Conservation (phyloP, 2,113 vertebrate genomes). For the Narcine bancroftii region DNA sequence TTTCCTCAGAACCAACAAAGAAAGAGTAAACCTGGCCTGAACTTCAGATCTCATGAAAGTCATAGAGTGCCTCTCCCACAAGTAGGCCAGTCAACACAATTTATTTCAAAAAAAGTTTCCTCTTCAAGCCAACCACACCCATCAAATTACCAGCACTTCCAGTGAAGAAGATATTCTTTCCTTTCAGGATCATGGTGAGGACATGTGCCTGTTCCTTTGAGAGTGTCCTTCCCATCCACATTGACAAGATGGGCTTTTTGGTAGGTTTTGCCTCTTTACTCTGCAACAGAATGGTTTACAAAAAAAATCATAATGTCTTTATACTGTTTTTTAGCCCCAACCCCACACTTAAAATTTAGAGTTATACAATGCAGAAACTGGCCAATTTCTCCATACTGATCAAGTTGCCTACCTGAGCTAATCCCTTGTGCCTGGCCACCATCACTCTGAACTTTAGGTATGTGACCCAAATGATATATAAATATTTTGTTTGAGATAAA, state of each 20-base stretch:
- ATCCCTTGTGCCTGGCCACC: not conserved
- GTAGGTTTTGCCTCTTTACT: slow-evolving; percentile 54
- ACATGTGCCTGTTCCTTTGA: slow-evolving; percentile 77
- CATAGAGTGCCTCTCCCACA: not conserved
- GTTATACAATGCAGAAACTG: no score
- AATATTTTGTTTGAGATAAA: no score
- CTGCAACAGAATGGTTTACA: slow-evolving; percentile 43
- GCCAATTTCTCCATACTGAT: no score
- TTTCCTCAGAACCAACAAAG: not conserved
- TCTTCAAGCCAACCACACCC: not conserved
- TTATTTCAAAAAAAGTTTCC: not conserved
- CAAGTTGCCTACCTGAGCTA: no score
- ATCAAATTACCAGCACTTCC: slow-evolving; percentile 76
- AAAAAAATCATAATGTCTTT: not conserved
- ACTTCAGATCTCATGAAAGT: not conserved
- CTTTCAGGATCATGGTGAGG: slow-evolving; percentile 65
- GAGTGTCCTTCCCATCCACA: slow-evolving; percentile 58
- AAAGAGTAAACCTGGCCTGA: not conserved
- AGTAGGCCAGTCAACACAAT: no score
- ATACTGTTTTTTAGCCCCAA: not conserved
- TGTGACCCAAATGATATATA: no score
- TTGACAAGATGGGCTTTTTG: slow-evolving; percentile 58
- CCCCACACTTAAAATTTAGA: no score
- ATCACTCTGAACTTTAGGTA: no score
- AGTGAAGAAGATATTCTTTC: slow-evolving; percentile 90